These are phyloP conservation scores for Sarotherodon lohbergeri DNA, from an alignment of 2,113 vertebrate species.

Conservation along the genomic window DNA sequence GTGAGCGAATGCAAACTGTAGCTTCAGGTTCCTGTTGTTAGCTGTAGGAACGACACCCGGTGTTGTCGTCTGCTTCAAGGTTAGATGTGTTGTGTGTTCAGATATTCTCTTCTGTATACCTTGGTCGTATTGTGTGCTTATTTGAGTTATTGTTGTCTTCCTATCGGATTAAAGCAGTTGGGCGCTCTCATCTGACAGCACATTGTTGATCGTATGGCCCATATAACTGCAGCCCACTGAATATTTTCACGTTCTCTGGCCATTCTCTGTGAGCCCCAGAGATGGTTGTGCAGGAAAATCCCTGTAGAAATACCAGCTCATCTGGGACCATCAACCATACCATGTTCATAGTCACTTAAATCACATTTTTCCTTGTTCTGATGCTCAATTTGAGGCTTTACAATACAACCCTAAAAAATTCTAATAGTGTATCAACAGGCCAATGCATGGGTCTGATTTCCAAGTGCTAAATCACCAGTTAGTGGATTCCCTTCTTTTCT, in stretches of 20 bases:
- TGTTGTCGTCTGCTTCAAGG: not conserved
- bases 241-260: not conserved
- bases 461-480: not conserved
- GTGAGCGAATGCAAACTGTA: not conserved
- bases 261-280: rapidly evolving
- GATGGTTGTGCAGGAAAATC: not conserved
- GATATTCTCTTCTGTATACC: not conserved
- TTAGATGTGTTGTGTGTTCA: not conserved
- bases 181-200: not conserved
- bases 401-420: not conserved
- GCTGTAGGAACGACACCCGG: not conserved
- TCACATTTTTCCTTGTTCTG: not conserved
- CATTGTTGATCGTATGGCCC: not conserved
- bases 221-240: not conserved
- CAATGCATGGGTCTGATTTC: not conserved
- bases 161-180: not conserved
- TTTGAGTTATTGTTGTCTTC: not conserved
- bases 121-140: not conserved
- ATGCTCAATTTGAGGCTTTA: not conserved
- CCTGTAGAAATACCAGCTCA: not conserved
- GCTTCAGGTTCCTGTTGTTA: not conserved
- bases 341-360: not conserved
- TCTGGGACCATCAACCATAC: not conserved
- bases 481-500: not conserved
- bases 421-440: not conserved